These are phyloP conservation scores for Homalodisca vitripennis DNA, from an alignment of 1,140 invertebrate genomes.

Conservation along the genomic window DNA sequence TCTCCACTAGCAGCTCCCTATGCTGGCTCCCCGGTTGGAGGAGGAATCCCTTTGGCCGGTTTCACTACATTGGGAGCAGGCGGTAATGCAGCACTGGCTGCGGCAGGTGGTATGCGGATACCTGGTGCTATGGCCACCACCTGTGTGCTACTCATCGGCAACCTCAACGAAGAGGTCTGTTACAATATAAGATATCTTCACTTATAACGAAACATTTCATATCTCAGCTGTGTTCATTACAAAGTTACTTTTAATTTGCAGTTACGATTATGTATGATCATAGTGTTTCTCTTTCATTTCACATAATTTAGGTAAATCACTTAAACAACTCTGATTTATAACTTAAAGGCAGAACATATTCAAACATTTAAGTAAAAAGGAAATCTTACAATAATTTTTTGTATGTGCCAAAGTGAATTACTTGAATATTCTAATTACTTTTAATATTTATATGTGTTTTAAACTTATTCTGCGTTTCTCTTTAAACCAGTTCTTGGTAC, in stretches of 20 bases:
- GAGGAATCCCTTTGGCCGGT: conserved; percentile 54
- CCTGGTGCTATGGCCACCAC: conserved; percentile 56
- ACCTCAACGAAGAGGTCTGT: conserved; percentile 88
- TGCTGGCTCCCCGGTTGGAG: conserved; percentile 62
- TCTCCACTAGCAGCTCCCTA: conserved; percentile 68
- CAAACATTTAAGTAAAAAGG: too few species aligned
- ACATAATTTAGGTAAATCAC: too few species aligned
- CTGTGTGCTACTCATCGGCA: conserved; percentile 84
- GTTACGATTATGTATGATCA: too few species aligned
- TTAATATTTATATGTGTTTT: too few species aligned
- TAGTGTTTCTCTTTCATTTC: too few species aligned
- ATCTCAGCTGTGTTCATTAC: not conserved
- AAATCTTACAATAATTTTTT: too few species aligned
- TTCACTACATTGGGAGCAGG: conserved; percentile 63
- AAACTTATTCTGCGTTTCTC: too few species aligned
- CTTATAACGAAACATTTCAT: not conserved
- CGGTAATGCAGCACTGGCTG: conserved; percentile 57
- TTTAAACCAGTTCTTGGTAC: too few species aligned
- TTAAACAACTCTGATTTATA: too few species aligned
- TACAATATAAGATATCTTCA: not conserved
- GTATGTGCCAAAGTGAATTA: too few species aligned
- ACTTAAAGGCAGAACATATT: too few species aligned
- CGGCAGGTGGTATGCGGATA: conserved; percentile 48
- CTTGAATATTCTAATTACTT: too few species aligned
- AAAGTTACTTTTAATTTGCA: conserved; percentile 3